A percentile compares a stretch with the other conserved stretches of the same genome.
Conservation (phyloP, 1,140 invertebrate species). For the Achroia grisella region DNA sequence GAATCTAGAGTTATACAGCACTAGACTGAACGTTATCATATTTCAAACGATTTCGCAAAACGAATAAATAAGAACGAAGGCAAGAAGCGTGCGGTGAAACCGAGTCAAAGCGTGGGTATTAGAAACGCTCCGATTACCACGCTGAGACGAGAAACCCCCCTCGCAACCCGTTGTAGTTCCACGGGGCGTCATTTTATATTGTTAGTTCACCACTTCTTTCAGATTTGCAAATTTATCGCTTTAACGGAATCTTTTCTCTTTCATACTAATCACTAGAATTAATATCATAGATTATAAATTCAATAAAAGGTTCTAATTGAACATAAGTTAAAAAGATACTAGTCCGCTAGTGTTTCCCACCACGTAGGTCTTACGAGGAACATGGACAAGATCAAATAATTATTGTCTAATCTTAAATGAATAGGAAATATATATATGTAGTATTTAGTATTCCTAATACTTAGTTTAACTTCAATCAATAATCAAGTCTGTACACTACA, state of each 20-base stretch:
- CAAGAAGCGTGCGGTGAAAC: constrained; percentile 71
- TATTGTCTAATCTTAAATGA: too few relatives aligned
- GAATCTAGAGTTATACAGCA: constrained; percentile 48
- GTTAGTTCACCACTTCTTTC: not conserved
- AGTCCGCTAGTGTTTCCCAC: too few relatives aligned
- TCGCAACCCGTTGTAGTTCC: constrained; percentile 6
- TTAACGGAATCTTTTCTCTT: not conserved
- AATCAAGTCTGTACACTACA: too few relatives aligned
- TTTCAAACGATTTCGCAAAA: constrained; percentile 73
- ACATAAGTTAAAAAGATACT: too few relatives aligned
- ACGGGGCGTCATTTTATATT: constrained; percentile 4
- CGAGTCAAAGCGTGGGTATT: constrained; percentile 69
- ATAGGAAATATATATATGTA: too few relatives aligned
- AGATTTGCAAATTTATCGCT: not conserved
- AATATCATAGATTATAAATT: too few relatives aligned
- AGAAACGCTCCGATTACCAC: constrained; percentile 72
- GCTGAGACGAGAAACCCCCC: constrained; percentile 32
- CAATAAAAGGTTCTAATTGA: too few relatives aligned
- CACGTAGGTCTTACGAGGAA: too few relatives aligned
- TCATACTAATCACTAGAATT: too few relatives aligned
- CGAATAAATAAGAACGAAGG: constrained; percentile 68
- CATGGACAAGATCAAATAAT: too few relatives aligned
- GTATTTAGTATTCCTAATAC: too few relatives aligned
- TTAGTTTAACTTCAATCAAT: too few relatives aligned
- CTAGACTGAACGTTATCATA: constrained; percentile 65